Percentiles rank a stretch among this genome's conserved stretches.
These are phyloP conservation scores for Ditula angustiorana DNA, from an alignment of 2,888 invertebrate species.

Conservation along the genomic window DNA sequence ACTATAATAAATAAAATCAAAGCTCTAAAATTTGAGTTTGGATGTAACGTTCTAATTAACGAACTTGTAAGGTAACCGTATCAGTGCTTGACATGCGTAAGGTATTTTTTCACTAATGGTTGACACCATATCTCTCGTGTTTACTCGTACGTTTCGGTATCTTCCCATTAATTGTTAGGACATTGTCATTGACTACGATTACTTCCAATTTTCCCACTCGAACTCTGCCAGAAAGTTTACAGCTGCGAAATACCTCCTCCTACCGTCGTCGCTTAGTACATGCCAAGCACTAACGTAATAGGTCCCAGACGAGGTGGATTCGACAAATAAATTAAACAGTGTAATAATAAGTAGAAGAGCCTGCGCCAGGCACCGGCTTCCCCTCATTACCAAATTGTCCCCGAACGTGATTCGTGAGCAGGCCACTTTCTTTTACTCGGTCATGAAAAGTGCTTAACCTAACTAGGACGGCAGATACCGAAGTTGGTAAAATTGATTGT, in stretches of 20 bases:
- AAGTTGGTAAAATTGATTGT: constrained; percentile 52
- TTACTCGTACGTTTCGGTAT: too few species aligned
- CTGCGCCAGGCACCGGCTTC: constrained; percentile 69
- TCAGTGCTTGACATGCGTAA: too few species aligned
- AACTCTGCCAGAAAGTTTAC: not conserved
- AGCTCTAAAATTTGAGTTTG: too few species aligned
- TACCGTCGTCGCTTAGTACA: constrained; percentile 31
- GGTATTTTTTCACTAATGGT: too few species aligned
- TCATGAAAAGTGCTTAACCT: constrained; percentile 52
- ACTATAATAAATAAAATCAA: too few species aligned
- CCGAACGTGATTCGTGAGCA: constrained; percentile 63
- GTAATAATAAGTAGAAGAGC: constrained; percentile 68
- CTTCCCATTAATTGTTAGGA: too few species aligned
- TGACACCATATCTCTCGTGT: too few species aligned
- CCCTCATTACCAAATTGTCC: constrained; percentile 78
- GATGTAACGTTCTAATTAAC: too few species aligned
- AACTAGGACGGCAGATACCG: constrained; percentile 52
- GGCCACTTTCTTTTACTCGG: constrained; percentile 62
- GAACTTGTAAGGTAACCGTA: too few species aligned
- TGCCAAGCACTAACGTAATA: constrained; percentile 55
- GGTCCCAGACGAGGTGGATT: constrained; percentile 64
- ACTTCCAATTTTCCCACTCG: not conserved
- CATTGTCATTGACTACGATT: too few species aligned
- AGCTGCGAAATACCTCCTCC: constrained; percentile 45
- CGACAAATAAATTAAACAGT: constrained; percentile 77